These are phyloP conservation scores for Diachasma alloeum DNA, from an alignment of 1,140 invertebrate species.

Conservation along the genomic window DNA sequence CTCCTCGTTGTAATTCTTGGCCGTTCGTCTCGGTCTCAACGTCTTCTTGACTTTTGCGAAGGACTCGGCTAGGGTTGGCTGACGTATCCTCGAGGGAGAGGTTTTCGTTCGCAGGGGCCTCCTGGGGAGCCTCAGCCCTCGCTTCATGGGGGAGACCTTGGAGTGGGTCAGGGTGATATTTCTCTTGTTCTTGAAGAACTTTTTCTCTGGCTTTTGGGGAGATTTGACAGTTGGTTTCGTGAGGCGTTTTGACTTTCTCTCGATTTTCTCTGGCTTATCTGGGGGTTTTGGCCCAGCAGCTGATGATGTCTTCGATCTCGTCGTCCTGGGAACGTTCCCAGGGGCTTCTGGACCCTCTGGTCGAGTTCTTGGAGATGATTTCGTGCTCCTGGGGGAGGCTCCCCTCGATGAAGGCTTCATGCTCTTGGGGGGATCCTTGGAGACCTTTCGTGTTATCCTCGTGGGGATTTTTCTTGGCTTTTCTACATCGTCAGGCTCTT, in stretches of 20 bases:
- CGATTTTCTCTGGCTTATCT: neutral
- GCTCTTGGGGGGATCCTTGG: neutral
- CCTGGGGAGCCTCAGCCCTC: neutral
- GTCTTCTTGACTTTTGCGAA: constrained; percentile 30
- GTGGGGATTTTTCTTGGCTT: too few relatives aligned
- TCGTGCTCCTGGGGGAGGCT: neutral
- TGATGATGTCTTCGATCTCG: neutral
- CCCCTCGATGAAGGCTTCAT: neutral
- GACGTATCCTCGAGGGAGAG: neutral
- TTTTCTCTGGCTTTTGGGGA: neutral
- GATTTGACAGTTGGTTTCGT: neutral
- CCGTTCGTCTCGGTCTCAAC: constrained; percentile 8
- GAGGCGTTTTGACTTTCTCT: neutral
- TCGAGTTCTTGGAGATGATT: neutral
- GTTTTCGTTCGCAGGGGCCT: neutral
- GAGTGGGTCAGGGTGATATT: neutral
- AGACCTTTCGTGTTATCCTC: too few relatives aligned
- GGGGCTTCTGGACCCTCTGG: neutral
- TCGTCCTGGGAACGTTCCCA: neutral
- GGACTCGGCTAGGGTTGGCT: constrained; percentile 27
- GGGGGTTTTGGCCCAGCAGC: neutral
- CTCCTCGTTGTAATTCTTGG: constrained; percentile 29
- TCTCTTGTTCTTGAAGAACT: constrained; percentile 30
- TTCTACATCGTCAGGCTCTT: neutral
- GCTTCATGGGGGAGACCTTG: constrained; percentile 7